Conservation (phyloP, 1,140 invertebrate species). For the Drosophila mauritiana region DNA sequence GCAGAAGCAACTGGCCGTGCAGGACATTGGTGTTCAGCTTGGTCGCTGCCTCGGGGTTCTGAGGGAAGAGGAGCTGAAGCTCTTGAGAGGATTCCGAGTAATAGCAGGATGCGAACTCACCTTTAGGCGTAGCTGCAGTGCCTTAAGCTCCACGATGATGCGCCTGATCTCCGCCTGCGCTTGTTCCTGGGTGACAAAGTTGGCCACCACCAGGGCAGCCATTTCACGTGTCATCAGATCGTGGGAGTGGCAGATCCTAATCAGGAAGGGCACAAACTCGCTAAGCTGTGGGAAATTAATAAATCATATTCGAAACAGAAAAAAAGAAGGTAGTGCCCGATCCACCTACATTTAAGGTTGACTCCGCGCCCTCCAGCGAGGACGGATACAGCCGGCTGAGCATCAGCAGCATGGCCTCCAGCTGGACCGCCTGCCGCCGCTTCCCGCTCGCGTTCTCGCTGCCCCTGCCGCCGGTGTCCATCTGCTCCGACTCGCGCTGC, state of each 20-base stretch:
- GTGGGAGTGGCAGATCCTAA: constrained; percentile 85
- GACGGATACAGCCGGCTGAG: constrained; percentile 92
- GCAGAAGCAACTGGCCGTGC: constrained; percentile 37
- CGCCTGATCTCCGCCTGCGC: constrained; percentile 12
- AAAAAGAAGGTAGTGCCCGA: constrained; percentile 34
- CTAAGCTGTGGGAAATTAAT: constrained; percentile 85
- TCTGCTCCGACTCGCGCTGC: constrained; percentile 36
- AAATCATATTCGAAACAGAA: constrained; percentile 17
- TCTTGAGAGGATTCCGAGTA: too few species aligned
- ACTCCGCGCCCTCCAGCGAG: constrained; percentile 88
- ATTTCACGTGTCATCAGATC: constrained; percentile 43
- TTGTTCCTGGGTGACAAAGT: constrained; percentile 21
- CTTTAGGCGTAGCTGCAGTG: constrained; percentile 4
- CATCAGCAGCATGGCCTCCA: constrained; percentile 93
- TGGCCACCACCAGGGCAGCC: constrained; percentile 50
- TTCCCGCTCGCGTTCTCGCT: background rate
- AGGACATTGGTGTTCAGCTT: constrained; percentile 9
- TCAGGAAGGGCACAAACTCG: constrained; percentile 89
- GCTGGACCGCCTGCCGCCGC: constrained; percentile 84
- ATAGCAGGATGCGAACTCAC: constrained; percentile 77
- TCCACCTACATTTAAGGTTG: constrained; percentile 87
- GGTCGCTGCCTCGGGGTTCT: background rate
- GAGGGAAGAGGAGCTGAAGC: accelerated
- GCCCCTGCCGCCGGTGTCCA: accelerated
- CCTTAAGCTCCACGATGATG: constrained; percentile 13